Percentiles rank a stretch among this genome's conserved stretches.
These are phyloP conservation scores for Acanthochromis polyacanthus DNA, from an alignment of 2,113 vertebrate genomes.

Conservation along the genomic window DNA sequence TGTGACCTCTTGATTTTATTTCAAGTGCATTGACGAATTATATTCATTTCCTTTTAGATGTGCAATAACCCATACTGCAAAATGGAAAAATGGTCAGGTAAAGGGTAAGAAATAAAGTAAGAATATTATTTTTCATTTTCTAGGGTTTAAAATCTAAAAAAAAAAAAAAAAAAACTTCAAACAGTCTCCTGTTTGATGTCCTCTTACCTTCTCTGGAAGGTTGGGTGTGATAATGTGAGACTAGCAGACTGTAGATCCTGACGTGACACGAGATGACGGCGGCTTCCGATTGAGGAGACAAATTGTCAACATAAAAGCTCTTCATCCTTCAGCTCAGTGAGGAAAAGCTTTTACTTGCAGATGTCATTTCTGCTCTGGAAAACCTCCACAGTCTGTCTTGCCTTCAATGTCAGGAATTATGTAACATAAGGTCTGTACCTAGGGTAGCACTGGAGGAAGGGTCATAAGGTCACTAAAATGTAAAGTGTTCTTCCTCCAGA, in stretches of 20 bases:
- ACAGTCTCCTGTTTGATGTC: not conserved
- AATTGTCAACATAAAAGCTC: constrained; percentile 40
- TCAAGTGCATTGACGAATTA: not conserved
- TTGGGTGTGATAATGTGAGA: not conserved
- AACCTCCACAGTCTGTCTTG: constrained; percentile 19
- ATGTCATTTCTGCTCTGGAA: constrained; percentile 36
- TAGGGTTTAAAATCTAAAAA: too few species aligned
- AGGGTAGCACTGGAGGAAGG: too few species aligned
- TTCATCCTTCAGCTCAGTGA: constrained; percentile 20
- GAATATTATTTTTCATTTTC: too few species aligned
- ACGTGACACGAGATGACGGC: constrained; percentile 13
- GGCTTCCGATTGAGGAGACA: constrained; percentile 37
- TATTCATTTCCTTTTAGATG: not conserved
- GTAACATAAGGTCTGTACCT: not conserved
- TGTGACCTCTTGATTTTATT: not conserved
- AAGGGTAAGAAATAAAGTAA: too few species aligned
- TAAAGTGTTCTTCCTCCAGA: too few species aligned
- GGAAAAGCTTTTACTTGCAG: constrained; percentile 30
- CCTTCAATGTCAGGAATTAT: constrained; percentile 19
- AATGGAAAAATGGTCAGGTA: not conserved
- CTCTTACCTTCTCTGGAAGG: not conserved
- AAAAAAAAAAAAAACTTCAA: not conserved
- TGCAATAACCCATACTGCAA: not conserved
- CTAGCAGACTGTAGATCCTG: constrained; percentile 13
- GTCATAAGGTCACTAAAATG: too few species aligned